Evolutionary conservation across 2,797 vertebrate genomes (phyloP).

Genomic region (Oceanodroma leucorhoa): DNA sequence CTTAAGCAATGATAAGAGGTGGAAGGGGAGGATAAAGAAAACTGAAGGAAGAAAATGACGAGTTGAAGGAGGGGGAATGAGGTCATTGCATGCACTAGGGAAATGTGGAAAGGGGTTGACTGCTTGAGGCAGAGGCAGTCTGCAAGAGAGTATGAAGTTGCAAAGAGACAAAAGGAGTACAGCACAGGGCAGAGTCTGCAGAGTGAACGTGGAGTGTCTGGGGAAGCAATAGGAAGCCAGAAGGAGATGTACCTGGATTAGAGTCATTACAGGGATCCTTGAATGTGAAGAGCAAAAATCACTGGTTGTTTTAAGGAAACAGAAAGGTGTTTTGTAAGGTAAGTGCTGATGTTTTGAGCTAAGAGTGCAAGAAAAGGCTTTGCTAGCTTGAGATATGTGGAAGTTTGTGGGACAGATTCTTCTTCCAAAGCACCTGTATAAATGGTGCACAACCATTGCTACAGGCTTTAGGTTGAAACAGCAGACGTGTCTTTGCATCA

Average conservation of each 20-base stretch:
- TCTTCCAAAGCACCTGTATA: background rate
- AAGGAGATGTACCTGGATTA: background rate
- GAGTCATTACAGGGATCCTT: background rate
- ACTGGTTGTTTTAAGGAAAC: background rate
- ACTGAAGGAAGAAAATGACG: background rate
- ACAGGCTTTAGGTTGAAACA: background rate
- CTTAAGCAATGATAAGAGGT: background rate
- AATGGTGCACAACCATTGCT: background rate
- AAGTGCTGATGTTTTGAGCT: background rate
- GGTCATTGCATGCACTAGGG: background rate
- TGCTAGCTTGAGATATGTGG: background rate
- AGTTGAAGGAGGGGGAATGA: background rate
- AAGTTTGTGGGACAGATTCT: background rate
- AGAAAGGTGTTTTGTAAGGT: background rate
- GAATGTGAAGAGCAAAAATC: background rate
- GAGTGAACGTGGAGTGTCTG: background rate
- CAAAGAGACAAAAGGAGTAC: conserved; percentile 5
- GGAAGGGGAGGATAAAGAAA: background rate
- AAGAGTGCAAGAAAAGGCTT: background rate
- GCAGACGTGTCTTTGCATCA: background rate
- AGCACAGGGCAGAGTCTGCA: background rate
- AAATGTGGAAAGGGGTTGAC: background rate
- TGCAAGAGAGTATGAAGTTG: background rate
- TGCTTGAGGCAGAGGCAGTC: background rate
- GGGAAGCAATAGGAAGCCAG: background rate